Evolutionary conservation across 2,113 vertebrate species (phyloP), one percentile per base, ranked within the genome.

Genomic region (Sinocyclocheilus anophthalmus): DNA sequence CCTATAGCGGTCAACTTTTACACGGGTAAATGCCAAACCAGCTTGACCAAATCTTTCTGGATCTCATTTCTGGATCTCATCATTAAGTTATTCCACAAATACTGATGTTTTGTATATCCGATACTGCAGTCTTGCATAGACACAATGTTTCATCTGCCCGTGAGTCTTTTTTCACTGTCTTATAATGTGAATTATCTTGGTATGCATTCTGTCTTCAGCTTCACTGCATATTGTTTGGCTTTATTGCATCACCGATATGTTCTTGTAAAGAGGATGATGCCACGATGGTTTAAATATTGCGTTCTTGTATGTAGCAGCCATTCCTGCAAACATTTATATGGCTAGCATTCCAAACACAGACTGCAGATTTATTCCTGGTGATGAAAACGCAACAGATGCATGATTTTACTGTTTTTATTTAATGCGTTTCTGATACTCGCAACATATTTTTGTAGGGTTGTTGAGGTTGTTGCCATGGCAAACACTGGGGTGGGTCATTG

Each of bases 21-120:
- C 85, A 80, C 87, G 86, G 89, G 90, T 91, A 89, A 88, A 89
- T 63, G 88, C 76, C 87, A 73, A 91, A 90, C 90, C 90, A 93
- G 92, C 93, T 91, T 84, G 85, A 92, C 90, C 92, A 90, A 92
- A 93, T 91, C 90, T 86, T 26, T 80, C 88, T 88, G 76, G 53
- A 84, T 87, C 84, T 81, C 18, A 55, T 86, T 26, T 80, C 88
- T 88, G 76, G 53, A 85, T 87, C 85, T 81, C 18, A 55, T 83
- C 63, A 65, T 73, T 45, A 48, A 3, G 45, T 48, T 48, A 48
- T 48, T 48, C 11, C 45, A 48, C 45, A 48, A 48, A 12, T n/a
- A 45, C 9, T 2, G 42, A 45, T 45, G 8, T 67, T 79, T 33
- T 79, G 30, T 79, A 20, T 30, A 22, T 33, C 61, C 11, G 39